Conservation (phyloP, 1,140 invertebrate genomes). For the Drosophila suzukii region DNA sequence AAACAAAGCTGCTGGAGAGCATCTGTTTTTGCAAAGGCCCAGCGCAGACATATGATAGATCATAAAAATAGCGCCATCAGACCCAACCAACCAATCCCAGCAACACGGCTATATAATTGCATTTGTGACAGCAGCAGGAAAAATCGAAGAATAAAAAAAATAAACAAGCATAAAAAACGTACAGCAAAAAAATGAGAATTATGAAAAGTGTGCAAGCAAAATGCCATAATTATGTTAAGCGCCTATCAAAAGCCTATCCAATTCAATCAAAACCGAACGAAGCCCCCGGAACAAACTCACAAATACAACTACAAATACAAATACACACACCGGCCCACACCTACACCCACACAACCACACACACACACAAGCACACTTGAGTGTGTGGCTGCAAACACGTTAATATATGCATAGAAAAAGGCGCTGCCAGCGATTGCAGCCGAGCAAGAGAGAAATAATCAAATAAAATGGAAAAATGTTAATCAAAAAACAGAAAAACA, state of each 20-base stretch:
- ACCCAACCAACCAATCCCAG: constrained; percentile 28
- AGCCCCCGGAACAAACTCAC: constrained; percentile 35
- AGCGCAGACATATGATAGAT: constrained; percentile 49
- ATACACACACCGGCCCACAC: constrained; percentile 12
- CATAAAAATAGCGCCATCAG: constrained; percentile 48
- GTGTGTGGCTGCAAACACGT: constrained; percentile 57
- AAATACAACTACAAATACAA: constrained; percentile 11
- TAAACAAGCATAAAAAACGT: constrained; percentile 6
- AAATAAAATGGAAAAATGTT: constrained; percentile 84
- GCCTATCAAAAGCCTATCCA: constrained; percentile 75
- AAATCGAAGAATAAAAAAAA: constrained; percentile 19
- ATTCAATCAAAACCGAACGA: constrained; percentile 71
- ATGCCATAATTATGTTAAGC: constrained; percentile 78
- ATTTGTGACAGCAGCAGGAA: constrained; percentile 57
- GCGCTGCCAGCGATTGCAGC: constrained; percentile 56
- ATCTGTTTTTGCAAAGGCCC: constrained; percentile 29
- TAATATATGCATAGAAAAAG: constrained; percentile 76
- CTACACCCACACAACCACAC: constrained; percentile 2
- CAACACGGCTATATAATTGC: constrained; percentile 53
- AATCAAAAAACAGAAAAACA: constrained; percentile 74
- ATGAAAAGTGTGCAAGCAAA: constrained; percentile 57
- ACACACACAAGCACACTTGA: constrained; percentile 25
- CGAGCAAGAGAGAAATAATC: constrained; percentile 77
- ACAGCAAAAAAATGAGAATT: constrained; percentile 8
- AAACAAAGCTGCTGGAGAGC: constrained; percentile 40